Base-by-base conservation (phyloP, 2,888 invertebrate species). In the Drosophila emarginata region DNA sequence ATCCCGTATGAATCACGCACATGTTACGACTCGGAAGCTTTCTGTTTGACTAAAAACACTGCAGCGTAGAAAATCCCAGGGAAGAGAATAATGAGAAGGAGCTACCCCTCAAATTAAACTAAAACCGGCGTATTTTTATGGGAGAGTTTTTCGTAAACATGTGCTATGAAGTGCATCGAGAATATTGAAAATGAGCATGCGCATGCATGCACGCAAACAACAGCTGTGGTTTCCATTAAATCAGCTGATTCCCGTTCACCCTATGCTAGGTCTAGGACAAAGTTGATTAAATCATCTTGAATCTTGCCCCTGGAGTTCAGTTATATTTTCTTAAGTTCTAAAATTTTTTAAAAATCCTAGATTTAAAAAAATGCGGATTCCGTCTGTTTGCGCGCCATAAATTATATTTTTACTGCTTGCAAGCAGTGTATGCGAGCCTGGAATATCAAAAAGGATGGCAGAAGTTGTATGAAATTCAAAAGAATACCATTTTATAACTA, bases 41-140 rank as follows among this genome's bases (percentile, higher is more conserved):
- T 28, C 32, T 14, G 32, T 21, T 45, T 45, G 54, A 54, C 54
- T 54, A 36, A 54, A 36, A 36, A 21, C 36, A 54, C 32, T 54
- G 54, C 18, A 15, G 12, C 21, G 6, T 14, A 4, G 45, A 45
- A 21, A 21, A 12, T 45, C 45, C 45, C 45, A 21, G 45, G 45
- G 45, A 45, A 21, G 12, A 45, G 4, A 12, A 45, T 45, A 45
- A 14, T 45, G 45, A 45, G 18, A 45, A 45, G 21, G 21, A 45
- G 45, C 45, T 21, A 45, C 45, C 45, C 45, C 18, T 45, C 18
- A 45, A 45, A 45, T 45, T 11, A 45, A 45, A 18, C 9, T 9
- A 45, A 45, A 45, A 11, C 45, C 45, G 45, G 45, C 45, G 45
- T 11, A 21, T 45, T 45, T 45, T 45, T 45, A 21, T 45, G 18